phyloP scores from a whole-genome alignment of 2,797 vertebrate genomes.

The Lithobates sylvaticus region DNA sequence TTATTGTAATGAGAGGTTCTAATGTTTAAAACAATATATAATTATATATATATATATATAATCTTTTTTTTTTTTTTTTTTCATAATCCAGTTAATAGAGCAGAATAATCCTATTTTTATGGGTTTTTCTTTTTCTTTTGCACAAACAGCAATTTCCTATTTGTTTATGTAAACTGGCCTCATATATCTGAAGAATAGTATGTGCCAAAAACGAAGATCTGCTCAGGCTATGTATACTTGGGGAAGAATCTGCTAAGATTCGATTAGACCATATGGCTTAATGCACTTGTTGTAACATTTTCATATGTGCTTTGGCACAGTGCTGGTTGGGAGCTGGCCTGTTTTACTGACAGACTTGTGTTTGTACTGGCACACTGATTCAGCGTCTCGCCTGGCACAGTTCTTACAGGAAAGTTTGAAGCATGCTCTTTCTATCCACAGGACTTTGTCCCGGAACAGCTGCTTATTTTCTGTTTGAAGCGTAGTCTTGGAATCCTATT shows the following conservation, averaged over 20 bases:
- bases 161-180: slow-evolving; percentile 10
- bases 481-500: slow-evolving; percentile 50
- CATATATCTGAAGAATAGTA: neutral
- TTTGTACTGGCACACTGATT: neutral
- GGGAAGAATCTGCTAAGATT: neutral
- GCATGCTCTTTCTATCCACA: slow-evolving; percentile 8
- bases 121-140: neutral
- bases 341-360: slow-evolving; percentile 11
- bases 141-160: neutral
- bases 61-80: too few species aligned
- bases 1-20: too few species aligned
- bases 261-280: neutral
- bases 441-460: slow-evolving; percentile 32
- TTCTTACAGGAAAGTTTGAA: slow-evolving; percentile 18
- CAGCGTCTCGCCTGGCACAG: neutral
- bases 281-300: neutral
- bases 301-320: neutral
- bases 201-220: neutral
- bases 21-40: too few species aligned
- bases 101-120: too few species aligned
- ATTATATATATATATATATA: too few species aligned
- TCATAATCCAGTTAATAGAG: too few species aligned
- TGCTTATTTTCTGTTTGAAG: slow-evolving; percentile 42
- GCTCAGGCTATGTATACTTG: neutral
- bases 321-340: neutral